A percentile compares a stretch with the other conserved stretches of the same genome.
Conservation (phyloP, 2,797 vertebrate species). For the Hippocampus kuda region DNA sequence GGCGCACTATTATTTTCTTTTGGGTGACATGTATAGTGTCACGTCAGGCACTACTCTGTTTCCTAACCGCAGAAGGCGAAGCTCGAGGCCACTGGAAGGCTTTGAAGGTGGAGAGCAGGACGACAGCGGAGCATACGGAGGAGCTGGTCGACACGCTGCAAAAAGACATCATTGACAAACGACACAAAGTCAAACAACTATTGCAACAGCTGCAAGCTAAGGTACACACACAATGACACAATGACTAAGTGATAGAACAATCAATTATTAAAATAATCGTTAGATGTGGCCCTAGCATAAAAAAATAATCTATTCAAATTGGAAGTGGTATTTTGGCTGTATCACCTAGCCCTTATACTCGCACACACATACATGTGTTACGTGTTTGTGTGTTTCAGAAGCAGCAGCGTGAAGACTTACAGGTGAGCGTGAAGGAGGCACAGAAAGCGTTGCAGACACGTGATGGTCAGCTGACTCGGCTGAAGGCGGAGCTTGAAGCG, state of each 20-base stretch:
- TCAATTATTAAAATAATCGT: too few relatives aligned
- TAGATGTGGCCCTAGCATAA: too few relatives aligned
- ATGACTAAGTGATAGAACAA: too few relatives aligned
- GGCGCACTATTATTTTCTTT: neutral
- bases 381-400: slow-evolving; percentile 34
- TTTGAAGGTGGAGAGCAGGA: slow-evolving; percentile 52
- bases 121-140: slow-evolving; percentile 45
- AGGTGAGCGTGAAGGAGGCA: slow-evolving; percentile 40
- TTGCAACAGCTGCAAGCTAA: slow-evolving; percentile 39
- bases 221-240: slow-evolving; percentile 22
- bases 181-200: slow-evolving; percentile 46
- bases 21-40: slow-evolving; percentile 1
- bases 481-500: slow-evolving; percentile 40
- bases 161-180: slow-evolving; percentile 34
- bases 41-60: slow-evolving; percentile 1
- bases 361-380: neutral
- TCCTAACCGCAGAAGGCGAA: slow-evolving; percentile 36
- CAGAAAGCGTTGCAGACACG: slow-evolving; percentile 49
- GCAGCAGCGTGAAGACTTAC: slow-evolving; percentile 40
- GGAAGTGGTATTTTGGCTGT: too few relatives aligned
- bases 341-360: too few relatives aligned
- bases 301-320: too few relatives aligned
- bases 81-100: slow-evolving; percentile 57
- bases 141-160: slow-evolving; percentile 39
- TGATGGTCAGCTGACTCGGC: slow-evolving; percentile 39